phyloP scores from a whole-genome alignment of 2,113 vertebrate species.

The Coracopsis vasa region DNA sequence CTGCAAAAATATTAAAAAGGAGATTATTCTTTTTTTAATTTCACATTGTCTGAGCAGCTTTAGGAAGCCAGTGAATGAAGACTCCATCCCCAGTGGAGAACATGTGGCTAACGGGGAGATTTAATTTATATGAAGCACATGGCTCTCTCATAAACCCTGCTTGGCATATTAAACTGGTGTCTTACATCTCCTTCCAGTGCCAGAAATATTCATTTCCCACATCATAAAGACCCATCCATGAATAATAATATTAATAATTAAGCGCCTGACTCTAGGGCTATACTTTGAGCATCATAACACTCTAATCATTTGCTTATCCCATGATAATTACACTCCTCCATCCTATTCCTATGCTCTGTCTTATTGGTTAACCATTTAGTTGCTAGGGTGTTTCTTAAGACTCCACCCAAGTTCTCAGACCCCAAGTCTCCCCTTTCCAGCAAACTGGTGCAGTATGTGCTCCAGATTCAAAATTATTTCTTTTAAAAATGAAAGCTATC shows the following conservation, averaged over 20 bases:
- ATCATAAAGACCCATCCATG: constrained; percentile 62
- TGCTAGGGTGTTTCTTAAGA: neutral
- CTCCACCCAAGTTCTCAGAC: neutral
- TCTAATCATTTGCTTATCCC: constrained; percentile 64
- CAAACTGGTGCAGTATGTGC: neutral
- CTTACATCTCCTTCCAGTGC: constrained; percentile 48
- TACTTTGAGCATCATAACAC: constrained; percentile 67
- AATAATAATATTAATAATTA: constrained; percentile 73
- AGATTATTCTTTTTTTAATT: neutral
- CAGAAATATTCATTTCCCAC: constrained; percentile 62
- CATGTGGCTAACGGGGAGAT: constrained; percentile 48
- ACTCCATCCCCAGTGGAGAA: constrained; percentile 28
- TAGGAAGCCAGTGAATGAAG: neutral
- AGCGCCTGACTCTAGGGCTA: constrained; percentile 53
- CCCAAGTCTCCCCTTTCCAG: neutral
- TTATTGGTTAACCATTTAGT: constrained; percentile 57
- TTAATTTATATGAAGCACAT: constrained; percentile 55
- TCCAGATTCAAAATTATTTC: neutral
- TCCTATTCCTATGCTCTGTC: constrained; percentile 2
- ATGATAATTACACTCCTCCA: constrained; percentile 57
- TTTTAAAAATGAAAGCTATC: neutral
- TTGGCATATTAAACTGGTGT: constrained; percentile 58
- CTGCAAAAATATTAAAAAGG: neutral
- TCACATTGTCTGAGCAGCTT: neutral
- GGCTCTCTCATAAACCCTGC: neutral